Evolutionary conservation across 1,140 invertebrate species (phyloP).

Genomic region (Cotesia glomerata): DNA sequence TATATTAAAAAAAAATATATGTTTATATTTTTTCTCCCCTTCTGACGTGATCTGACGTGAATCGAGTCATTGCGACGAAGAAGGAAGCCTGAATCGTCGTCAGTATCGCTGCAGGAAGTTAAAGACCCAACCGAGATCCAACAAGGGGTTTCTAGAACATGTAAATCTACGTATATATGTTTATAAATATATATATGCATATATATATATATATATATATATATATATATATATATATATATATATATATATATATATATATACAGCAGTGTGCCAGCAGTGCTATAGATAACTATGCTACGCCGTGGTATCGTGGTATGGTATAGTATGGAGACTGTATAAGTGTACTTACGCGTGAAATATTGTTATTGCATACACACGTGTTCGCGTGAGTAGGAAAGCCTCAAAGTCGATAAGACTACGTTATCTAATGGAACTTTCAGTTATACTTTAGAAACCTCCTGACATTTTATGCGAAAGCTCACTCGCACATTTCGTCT

Average conservation of each 20-base stretch:
- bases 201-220: neutral
- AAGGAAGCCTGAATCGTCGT: slow-evolving; percentile 25
- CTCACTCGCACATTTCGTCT: too few species aligned
- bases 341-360: neutral
- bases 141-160: slow-evolving; percentile 8
- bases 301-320: neutral
- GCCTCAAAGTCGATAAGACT: neutral
- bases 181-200: neutral
- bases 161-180: neutral
- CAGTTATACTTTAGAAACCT: neutral
- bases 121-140: slow-evolving; percentile 22
- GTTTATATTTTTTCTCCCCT: neutral
- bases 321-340: neutral
- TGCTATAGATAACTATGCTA: slow-evolving; percentile 6
- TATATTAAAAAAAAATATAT: neutral
- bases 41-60: neutral
- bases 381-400: neutral
- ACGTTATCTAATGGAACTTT: neutral
- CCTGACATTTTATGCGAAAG: neutral
- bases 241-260: neutral
- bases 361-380: neutral
- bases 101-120: slow-evolving; percentile 32
- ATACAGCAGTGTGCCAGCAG: neutral
- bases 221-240: neutral
- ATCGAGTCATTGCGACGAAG: neutral